phyloP scores from a whole-genome alignment of 1,140 invertebrate species.

The Drosophila pruinosa region DNA sequence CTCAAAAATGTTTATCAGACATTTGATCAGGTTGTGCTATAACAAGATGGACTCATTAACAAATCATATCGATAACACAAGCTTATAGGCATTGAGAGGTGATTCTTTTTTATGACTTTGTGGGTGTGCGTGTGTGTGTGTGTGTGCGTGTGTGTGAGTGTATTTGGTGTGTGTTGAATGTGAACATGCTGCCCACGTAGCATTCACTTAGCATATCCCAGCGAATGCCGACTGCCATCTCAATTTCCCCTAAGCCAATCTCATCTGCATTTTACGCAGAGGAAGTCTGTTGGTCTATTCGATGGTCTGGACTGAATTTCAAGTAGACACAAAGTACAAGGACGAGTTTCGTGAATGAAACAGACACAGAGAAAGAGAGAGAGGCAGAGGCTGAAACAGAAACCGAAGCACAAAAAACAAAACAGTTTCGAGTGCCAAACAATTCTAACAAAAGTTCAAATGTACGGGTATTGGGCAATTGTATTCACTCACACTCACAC shows the following conservation, averaged over 20 bases:
- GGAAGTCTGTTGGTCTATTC: constrained; percentile 3
- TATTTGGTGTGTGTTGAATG: not conserved
- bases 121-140: not conserved
- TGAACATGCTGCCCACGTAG: constrained; percentile 20
- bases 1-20: not conserved
- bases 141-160: not conserved
- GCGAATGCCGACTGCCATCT: not conserved
- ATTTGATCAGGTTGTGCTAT: not conserved
- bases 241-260: constrained; percentile 12
- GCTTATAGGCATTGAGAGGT: not conserved
- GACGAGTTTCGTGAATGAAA: not conserved
- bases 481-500: constrained; percentile 18
- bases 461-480: constrained; percentile 44
- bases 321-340: constrained; percentile 13
- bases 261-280: constrained; percentile 35
- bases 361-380: not conserved
- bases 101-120: not conserved
- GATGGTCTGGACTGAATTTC: constrained; percentile 15
- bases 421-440: constrained; percentile 52
- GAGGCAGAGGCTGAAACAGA: too few species aligned
- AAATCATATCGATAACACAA: not conserved
- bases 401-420: constrained; percentile 38
- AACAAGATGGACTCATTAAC: not conserved
- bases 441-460: constrained; percentile 35
- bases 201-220: constrained; percentile 23